A percentile compares a stretch with the other conserved stretches of the same genome.
Conservation (phyloP, 1,140 invertebrate genomes). For the Megalopta genalis region DNA sequence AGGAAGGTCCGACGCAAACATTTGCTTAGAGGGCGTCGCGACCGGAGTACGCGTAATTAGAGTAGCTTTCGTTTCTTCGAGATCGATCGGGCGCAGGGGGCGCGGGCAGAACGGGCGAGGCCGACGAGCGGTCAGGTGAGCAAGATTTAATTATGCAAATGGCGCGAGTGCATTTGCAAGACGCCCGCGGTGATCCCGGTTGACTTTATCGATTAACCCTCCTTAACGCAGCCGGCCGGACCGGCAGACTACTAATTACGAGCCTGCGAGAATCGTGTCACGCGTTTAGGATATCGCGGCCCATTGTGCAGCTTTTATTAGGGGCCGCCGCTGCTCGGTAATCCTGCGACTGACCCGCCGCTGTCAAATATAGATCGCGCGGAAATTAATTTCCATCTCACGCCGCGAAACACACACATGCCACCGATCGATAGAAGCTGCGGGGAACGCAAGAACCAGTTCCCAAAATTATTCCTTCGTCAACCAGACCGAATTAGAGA, state of each 20-base stretch:
- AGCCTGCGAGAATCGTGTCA: neutral
- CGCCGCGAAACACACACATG: too few species aligned
- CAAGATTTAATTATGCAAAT: constrained; percentile 13
- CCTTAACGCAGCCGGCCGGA: neutral
- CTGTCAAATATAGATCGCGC: neutral
- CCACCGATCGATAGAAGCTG: too few species aligned
- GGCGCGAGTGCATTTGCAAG: constrained; percentile 9
- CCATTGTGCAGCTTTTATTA: neutral
- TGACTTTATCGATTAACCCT: constrained; percentile 5
- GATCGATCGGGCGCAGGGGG: neutral
- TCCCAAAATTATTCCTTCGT: too few species aligned
- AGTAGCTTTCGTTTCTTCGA: constrained; percentile 1
- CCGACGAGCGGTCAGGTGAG: neutral
- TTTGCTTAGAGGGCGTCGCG: neutral
- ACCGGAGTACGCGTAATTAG: neutral
- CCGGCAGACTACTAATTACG: neutral
- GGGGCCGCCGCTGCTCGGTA: neutral
- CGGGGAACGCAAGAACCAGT: too few species aligned
- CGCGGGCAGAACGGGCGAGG: neutral
- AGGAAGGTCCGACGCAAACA: neutral
- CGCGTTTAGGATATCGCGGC: neutral
- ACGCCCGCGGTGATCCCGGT: neutral
- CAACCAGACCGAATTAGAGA: too few species aligned
- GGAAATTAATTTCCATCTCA: too few species aligned
- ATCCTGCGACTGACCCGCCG: neutral